phyloP scores from a whole-genome alignment of 2,888 invertebrate species.

The Xylota segnis region DNA sequence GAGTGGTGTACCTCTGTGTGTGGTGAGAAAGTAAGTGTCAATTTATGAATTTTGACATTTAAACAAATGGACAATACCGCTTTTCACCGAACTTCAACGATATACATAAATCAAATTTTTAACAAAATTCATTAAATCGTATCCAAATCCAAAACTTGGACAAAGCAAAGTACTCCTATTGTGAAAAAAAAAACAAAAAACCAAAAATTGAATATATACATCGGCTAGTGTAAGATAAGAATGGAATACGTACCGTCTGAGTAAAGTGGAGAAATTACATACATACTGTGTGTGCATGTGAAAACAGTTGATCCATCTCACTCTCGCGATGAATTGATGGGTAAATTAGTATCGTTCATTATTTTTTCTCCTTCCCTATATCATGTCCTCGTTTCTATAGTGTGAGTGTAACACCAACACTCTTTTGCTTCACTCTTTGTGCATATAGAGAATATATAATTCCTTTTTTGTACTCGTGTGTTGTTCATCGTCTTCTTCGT shows the following conservation, averaged over 20 bases:
- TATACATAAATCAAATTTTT: constrained; percentile 35
- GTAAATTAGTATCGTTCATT: constrained; percentile 59
- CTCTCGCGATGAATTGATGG: constrained; percentile 51
- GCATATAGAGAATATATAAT: constrained; percentile 58
- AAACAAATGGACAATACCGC: constrained; percentile 17
- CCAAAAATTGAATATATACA: constrained; percentile 24
- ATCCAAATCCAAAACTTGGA: constrained; percentile 28
- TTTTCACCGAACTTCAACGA: constrained; percentile 8
- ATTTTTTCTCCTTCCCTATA: constrained; percentile 57
- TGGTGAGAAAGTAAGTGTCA: constrained; percentile 60
- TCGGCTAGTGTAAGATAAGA: constrained; percentile 17
- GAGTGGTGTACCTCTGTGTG: constrained; percentile 44
- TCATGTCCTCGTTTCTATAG: constrained; percentile 25
- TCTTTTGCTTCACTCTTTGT: constrained; percentile 40
- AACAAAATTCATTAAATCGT: constrained; percentile 4
- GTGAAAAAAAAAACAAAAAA: background rate
- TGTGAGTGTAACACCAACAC: constrained; percentile 39
- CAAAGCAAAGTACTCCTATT: constrained; percentile 17
- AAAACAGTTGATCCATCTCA: constrained; percentile 58
- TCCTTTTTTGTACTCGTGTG: constrained; percentile 63
- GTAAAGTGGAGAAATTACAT: constrained; percentile 26
- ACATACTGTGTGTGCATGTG: constrained; percentile 42
- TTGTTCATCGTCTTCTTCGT: too few relatives aligned
- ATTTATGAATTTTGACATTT: constrained; percentile 30
- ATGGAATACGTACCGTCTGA: constrained; percentile 47